Base-by-base conservation (phyloP, 1,140 invertebrate genomes). In the Mycetomoellerius zeteki region DNA sequence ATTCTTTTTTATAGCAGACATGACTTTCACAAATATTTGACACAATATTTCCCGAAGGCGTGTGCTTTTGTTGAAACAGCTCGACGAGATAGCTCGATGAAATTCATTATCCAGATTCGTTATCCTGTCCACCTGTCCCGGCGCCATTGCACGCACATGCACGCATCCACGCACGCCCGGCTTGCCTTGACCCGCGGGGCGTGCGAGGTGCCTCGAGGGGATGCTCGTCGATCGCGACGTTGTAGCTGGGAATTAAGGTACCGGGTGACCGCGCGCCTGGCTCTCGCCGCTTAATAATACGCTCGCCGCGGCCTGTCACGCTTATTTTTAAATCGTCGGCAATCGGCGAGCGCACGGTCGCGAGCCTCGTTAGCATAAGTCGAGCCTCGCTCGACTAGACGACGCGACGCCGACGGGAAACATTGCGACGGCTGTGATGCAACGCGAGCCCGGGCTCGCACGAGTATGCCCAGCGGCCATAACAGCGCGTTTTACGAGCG, bases 161-260 rank as follows among this genome's bases (percentile, higher is more conserved):
- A 90, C 85, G 77, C 80, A 81, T 84, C 62, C 87, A 88, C 71
- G 78, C 71, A 88, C 67, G 81, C 89, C 90, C 88, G 84, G 92
- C 87, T 93, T 87, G 92, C 93, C 93, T 94, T 94, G 93, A 94
- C 93, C 93, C 90, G 92, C 81, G 88, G 92, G 92, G 91, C 90
- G 90, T 92, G 91, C 89, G 91, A 90, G 90, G 90, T 89, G 92
- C 89, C 86, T 90, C 67, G 86, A 82, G 90, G 88, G 90, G 93
- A 91, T 93, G 91, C 87, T 92, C 89, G 87, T 89, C 88, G 89
- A 89, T 92, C 88, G 87, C 80, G 71, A 67, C 64, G 58, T 52
- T 85, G 60, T 78, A 90, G 85, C 75, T 67, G 86, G 69, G 85
- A 92, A 93, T 94, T 92, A 92, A 93, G 88, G 86, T 91, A 89